Evolutionary conservation across 1,140 invertebrate genomes (phyloP), one percentile per base, ranked within the genome.

Genomic region (Aethina tumida): DNA sequence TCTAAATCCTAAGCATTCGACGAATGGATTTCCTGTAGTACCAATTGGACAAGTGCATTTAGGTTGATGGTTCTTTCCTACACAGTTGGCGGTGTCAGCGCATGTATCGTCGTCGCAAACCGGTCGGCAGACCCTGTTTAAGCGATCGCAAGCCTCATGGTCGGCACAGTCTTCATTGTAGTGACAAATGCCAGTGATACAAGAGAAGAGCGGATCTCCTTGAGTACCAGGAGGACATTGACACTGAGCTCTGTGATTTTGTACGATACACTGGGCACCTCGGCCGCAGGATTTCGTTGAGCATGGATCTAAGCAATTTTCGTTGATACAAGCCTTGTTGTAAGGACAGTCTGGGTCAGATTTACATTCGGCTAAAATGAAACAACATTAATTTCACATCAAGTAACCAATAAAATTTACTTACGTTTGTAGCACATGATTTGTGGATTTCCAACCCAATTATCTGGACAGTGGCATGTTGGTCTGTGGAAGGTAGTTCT

Each of bases 131-230:
- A 88, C 74, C 45, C 84, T 71, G 55, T 89, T 92, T 2, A 88
- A 62, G 32, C 83, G 68, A 50, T 93, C 86, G 56, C 88, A 93
- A 15, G 82, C 74, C 61, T 92, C 85, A 39, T 85, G 74, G 56
- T 84, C 77, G 4, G 82, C 80, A 52, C 90, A 94, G 47, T 93
- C 88, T 54, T 90, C 84, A 55, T 93, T 88, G 51, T 86, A 87
- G 49, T 84, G 82, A 52, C 90, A 93, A 20, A 81, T 73, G 2
- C 82, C 82, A 6, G 77, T 75, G 21, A 91, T 78, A 55, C 87
- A 91, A n/a, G 81, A 75, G 1, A 84, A 61, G 29, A 75, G 69
- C 2, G 87, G 79, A 59, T 89, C 77, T 15, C 88, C 88, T 62
- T 91, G 87, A 4, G 81, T 87, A 20, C 87, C 87, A 7, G 70